A percentile compares a stretch with the other conserved stretches of the same genome.
These are phyloP conservation scores for Hirtodrosophila duncani DNA, from an alignment of 2,888 invertebrate species.

Conservation along the genomic window DNA sequence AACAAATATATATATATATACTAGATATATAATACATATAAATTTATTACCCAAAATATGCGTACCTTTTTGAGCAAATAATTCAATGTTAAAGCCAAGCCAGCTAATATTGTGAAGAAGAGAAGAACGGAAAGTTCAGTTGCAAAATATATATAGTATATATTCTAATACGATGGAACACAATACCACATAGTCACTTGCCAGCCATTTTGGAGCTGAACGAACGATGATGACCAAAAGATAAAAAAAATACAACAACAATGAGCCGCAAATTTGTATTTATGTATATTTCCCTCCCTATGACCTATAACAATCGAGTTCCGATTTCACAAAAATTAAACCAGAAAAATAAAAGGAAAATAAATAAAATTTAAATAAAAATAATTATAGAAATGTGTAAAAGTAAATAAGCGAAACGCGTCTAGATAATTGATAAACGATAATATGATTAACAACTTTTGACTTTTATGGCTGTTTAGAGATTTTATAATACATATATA, in stretches of 20 bases:
- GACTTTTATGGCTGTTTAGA: constrained; percentile 76
- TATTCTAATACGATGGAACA: constrained; percentile 1
- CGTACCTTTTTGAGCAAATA: constrained; percentile 59
- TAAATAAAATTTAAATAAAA: constrained; percentile 13
- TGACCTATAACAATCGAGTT: constrained; percentile 60
- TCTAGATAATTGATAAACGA: constrained; percentile 54
- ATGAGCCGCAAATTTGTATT: constrained; percentile 64
- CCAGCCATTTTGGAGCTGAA: constrained; percentile 12
- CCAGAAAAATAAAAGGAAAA: constrained; percentile 4
- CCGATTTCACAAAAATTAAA: constrained; percentile 45
- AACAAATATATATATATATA: constrained; percentile 17
- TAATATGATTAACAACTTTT: constrained; percentile 64
- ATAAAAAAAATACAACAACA: constrained; percentile 47
- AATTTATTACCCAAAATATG: constrained; percentile 49
- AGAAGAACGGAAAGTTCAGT: background rate
- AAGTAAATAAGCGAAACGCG: constrained; percentile 33
- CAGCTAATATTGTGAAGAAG: constrained; percentile 3
- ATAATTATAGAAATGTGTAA: constrained; percentile 10
- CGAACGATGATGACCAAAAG: constrained; percentile 47
- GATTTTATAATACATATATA: constrained; percentile 61
- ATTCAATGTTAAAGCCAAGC: constrained; percentile 47
- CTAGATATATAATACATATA: constrained; percentile 28
- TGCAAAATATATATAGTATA: background rate
- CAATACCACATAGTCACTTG: background rate
- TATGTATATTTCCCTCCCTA: constrained; percentile 35